phyloP scores from a whole-genome alignment of 2,113 vertebrate species.

The Narcine bancroftii region DNA sequence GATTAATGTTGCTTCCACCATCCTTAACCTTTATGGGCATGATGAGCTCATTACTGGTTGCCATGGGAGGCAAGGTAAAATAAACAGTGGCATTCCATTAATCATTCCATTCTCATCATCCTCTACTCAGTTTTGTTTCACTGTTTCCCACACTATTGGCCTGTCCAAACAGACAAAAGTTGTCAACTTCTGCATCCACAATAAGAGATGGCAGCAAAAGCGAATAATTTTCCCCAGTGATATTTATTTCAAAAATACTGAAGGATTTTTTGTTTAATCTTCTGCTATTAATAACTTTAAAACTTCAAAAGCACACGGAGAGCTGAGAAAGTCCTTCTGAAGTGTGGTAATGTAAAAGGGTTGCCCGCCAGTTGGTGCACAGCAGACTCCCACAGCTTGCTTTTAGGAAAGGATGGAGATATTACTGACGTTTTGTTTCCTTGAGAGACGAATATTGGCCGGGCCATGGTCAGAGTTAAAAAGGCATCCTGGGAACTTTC shows the following conservation, averaged over 20 bases:
- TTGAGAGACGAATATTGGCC: background rate
- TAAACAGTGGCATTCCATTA: slow-evolving; percentile 37
- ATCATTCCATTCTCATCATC: slow-evolving; percentile 35
- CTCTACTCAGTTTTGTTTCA: slow-evolving; percentile 18
- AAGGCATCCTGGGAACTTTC: too few species aligned
- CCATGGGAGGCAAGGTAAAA: slow-evolving; percentile 34
- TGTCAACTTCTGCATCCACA: background rate
- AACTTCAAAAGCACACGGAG: background rate
- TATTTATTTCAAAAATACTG: background rate
- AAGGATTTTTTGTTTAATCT: background rate
- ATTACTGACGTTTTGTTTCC: background rate
- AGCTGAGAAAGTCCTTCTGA: background rate
- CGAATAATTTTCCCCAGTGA: background rate
- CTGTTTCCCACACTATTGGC: slow-evolving; percentile 30
- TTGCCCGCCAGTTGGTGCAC: background rate
- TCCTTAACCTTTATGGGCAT: slow-evolving; percentile 33
- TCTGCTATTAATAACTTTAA: background rate
- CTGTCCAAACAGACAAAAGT: slow-evolving; percentile 18
- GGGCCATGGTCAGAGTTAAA: background rate
- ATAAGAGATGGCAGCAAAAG: background rate
- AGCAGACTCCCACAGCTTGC: background rate
- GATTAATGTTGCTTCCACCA: slow-evolving; percentile 27
- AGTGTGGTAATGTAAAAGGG: background rate
- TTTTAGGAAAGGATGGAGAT: background rate
- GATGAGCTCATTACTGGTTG: slow-evolving; percentile 32